A percentile compares a stretch with the other conserved stretches of the same genome.
Conservation (phyloP, 2,888 invertebrate genomes). For the Glomeris marginata region DNA sequence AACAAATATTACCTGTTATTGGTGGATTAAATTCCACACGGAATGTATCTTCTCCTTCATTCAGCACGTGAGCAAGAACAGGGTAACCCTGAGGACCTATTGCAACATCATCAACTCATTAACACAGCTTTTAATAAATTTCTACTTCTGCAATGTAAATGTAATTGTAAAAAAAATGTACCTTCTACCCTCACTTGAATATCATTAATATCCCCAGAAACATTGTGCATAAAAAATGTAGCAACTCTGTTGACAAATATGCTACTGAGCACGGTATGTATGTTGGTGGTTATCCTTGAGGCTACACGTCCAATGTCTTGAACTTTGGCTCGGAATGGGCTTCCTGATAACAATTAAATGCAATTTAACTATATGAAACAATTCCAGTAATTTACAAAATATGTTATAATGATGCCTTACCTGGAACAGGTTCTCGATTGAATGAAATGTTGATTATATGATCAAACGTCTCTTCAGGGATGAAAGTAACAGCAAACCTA, state of each 20-base stretch:
- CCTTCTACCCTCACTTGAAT: constrained; percentile 95
- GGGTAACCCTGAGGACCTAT: constrained; percentile 83
- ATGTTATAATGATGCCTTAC: constrained; percentile 20
- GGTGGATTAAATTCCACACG: constrained; percentile 82
- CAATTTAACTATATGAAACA: background rate
- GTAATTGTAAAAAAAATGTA: constrained; percentile 34
- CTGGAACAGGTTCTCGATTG: constrained; percentile 63
- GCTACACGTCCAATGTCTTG: constrained; percentile 40
- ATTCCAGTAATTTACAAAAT: background rate
- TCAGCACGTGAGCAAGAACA: constrained; percentile 73
- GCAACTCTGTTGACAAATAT: constrained; percentile 39
- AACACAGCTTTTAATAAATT: background rate
- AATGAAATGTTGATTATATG: constrained; percentile 95
- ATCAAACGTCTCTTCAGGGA: constrained; percentile 83
- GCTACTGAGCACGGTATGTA: constrained; percentile 29
- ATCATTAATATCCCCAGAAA: constrained; percentile 71
- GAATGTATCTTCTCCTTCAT: constrained; percentile 64
- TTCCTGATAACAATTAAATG: constrained; percentile 26
- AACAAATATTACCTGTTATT: constrained; percentile 42
- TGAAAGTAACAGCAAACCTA: constrained; percentile 89
- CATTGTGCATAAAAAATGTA: constrained; percentile 39
- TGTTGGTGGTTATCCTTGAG: constrained; percentile 24
- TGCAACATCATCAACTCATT: background rate
- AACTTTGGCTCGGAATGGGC: constrained; percentile 77
- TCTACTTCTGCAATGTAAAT: constrained; percentile 14